phyloP scores from a whole-genome alignment of 2,113 vertebrate species.

The Ictidomys tridecemlineatus region DNA sequence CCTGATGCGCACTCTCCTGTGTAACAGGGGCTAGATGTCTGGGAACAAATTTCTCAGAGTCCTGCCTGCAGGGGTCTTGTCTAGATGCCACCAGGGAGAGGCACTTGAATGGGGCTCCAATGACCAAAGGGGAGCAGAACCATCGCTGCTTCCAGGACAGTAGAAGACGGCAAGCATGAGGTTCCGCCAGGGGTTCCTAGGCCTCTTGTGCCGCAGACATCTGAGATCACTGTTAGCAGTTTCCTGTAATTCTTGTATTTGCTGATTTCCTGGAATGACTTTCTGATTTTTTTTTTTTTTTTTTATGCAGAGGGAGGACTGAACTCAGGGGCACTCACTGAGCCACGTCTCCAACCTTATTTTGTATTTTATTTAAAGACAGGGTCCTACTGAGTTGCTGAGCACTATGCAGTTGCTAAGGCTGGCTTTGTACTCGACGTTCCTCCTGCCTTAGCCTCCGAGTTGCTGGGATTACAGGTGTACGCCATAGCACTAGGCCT shows the following conservation, averaged over 20 bases:
- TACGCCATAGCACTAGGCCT: too few species aligned
- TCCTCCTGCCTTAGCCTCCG: too few species aligned
- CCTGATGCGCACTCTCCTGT: not conserved
- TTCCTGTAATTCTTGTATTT: not conserved
- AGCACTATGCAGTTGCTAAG: too few species aligned
- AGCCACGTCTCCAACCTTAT: too few species aligned
- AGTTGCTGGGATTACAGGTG: too few species aligned
- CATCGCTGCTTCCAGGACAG: not conserved
- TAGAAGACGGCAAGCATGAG: not conserved
- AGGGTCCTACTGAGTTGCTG: too few species aligned
- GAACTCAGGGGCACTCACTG: too few species aligned
- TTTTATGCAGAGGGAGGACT: too few species aligned
- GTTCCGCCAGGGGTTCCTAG: not conserved
- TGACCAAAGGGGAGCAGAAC: not conserved
- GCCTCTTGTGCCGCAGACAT: not conserved
- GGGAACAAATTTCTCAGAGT: not conserved
- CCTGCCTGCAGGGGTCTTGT: not conserved
- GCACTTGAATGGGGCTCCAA: not conserved
- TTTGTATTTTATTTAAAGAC: too few species aligned
- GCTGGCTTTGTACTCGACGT: too few species aligned
- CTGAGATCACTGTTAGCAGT: not conserved
- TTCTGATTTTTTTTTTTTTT: not conserved
- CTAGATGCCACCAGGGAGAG: not conserved
- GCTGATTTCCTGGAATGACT: not conserved
- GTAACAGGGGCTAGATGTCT: not conserved